Conservation (phyloP, 2,113 vertebrate genomes). For the Motacilla alba region DNA sequence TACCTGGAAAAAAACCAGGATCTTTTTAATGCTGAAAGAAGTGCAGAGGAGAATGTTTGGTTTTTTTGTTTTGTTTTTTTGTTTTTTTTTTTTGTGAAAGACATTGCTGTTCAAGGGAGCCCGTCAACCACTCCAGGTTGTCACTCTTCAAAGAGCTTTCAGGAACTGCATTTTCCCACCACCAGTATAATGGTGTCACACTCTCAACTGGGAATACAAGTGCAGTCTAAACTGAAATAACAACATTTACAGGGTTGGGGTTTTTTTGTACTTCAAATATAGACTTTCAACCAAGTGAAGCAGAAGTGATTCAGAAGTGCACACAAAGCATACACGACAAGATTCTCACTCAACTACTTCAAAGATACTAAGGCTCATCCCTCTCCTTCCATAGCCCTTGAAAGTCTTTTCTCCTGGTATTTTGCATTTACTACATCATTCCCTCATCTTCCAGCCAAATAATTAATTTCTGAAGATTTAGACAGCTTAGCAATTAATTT, state of each 20-base stretch:
- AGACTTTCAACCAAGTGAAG: not conserved
- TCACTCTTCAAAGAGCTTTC: not conserved
- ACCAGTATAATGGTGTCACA: not conserved
- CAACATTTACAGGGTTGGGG: accelerated
- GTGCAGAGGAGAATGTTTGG: not conserved
- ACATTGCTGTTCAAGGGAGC: not conserved
- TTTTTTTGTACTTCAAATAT: not conserved
- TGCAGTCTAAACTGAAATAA: not conserved
- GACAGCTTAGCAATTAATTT: not conserved
- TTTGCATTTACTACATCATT: not conserved
- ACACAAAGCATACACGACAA: not conserved
- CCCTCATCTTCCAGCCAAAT: not conserved
- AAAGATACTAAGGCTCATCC: not conserved
- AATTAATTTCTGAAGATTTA: not conserved
- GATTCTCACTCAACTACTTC: not conserved
- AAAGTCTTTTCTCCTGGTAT: not conserved
- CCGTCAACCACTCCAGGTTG: not conserved
- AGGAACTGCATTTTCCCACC: not conserved
- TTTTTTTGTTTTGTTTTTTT: no score
- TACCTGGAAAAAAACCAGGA: not conserved
- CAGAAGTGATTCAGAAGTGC: not conserved
- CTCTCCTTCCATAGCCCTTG: not conserved
- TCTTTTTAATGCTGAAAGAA: not conserved
- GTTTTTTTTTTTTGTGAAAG: not conserved
- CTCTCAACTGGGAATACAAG: not conserved